Evolutionary conservation across 2,113 vertebrate species (phyloP).

Genomic region (Poeciliopsis prolifica): DNA sequence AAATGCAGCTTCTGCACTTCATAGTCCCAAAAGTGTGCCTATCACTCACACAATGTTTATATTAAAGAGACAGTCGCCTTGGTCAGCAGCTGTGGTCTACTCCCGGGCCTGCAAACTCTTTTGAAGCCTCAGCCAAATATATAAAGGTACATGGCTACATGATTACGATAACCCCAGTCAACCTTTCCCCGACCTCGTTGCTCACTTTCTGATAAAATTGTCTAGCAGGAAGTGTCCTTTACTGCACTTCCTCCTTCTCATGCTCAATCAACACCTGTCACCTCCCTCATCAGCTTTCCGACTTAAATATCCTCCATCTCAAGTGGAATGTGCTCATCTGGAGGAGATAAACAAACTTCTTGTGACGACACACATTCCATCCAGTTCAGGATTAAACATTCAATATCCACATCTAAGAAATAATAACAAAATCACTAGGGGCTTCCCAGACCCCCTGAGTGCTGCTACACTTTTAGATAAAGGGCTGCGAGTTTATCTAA

Average conservation of each 20-base stretch:
- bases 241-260: slow-evolving; percentile 86
- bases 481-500: slow-evolving; percentile 91
- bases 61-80: slow-evolving; percentile 71
- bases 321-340: slow-evolving; percentile 1
- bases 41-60: slow-evolving; percentile 79
- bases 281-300: slow-evolving; percentile 51
- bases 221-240: slow-evolving; percentile 79
- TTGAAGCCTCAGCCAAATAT: slow-evolving; percentile 24
- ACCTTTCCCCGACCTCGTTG: slow-evolving; percentile 60
- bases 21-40: slow-evolving; percentile 46
- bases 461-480: slow-evolving; percentile 70
- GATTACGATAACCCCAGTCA: slow-evolving; percentile 71
- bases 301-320: slow-evolving; percentile 18
- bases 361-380: slow-evolving; percentile 1
- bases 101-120: slow-evolving; percentile 42
- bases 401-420: slow-evolving; percentile 49
- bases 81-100: slow-evolving; percentile 65
- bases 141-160: slow-evolving; percentile 42
- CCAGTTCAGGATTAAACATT: slow-evolving; percentile 16
- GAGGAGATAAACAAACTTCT: slow-evolving; percentile 1
- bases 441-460: slow-evolving; percentile 78
- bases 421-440: slow-evolving; percentile 66
- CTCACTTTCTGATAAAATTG: slow-evolving; percentile 80
- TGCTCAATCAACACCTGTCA: slow-evolving; percentile 94
- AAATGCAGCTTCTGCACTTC: slow-evolving; percentile 65